Evolutionary conservation across 2,113 vertebrate species (phyloP).

Genomic region (Oostethus manadensis): DNA sequence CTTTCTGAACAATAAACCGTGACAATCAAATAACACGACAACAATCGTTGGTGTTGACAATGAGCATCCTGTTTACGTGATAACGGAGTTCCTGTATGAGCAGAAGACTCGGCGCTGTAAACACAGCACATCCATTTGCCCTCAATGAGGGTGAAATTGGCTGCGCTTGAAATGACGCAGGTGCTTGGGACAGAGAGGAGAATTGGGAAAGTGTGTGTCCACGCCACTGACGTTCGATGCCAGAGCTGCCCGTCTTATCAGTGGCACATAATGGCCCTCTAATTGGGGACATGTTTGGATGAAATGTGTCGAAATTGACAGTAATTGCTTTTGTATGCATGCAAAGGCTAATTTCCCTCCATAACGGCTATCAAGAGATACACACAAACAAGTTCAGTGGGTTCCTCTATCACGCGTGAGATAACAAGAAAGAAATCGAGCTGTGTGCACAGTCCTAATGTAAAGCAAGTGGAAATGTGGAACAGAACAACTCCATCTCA

Average conservation of each 20-base stretch:
- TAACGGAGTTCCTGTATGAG: conserved; percentile 13
- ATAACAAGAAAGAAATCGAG: conserved; percentile 58
- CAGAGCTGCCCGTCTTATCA: conserved; percentile 51
- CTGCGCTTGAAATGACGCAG: conserved; percentile 50
- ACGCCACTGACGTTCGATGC: conserved; percentile 60
- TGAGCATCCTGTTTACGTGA: conserved; percentile 24
- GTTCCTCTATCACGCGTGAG: conserved; percentile 47
- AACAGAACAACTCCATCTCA: conserved; percentile 44
- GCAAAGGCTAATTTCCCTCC: conserved; percentile 65
- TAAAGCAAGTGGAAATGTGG: conserved; percentile 57
- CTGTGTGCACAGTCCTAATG: conserved; percentile 36
- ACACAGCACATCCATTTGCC: conserved; percentile 41
- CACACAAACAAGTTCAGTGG: conserved; percentile 54
- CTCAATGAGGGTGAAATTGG: conserved; percentile 67
- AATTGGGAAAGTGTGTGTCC: conserved; percentile 42
- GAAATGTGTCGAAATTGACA: conserved; percentile 67
- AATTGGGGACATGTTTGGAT: conserved; percentile 70
- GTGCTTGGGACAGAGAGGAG: conserved; percentile 40
- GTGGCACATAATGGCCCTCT: conserved; percentile 54
- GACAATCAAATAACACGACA: conserved; percentile 17
- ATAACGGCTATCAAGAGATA: conserved; percentile 65
- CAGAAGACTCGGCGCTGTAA: conserved; percentile 54
- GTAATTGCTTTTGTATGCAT: conserved; percentile 74
- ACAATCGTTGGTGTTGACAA: conserved; percentile 30
- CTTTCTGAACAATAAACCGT: neutral